Percentiles rank a stretch among this genome's conserved stretches.
These are phyloP conservation scores for Volucella inflata DNA, from an alignment of 2,888 invertebrate species.

Conservation along the genomic window DNA sequence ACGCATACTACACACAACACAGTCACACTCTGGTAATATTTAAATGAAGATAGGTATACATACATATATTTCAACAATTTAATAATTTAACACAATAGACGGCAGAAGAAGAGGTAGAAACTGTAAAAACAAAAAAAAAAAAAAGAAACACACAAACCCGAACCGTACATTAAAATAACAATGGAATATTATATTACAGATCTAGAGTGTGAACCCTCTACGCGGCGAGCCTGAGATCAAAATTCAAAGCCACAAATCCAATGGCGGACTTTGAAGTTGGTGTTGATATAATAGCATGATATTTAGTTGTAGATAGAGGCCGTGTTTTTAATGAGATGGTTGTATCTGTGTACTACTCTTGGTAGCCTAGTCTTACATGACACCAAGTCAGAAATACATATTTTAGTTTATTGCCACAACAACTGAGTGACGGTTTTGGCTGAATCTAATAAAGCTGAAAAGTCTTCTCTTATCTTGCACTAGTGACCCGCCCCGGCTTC, in stretches of 20 bases:
- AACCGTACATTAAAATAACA: slow-evolving; percentile 42
- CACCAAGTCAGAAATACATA: no score
- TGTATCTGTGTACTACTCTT: no score
- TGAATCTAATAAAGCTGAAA: no score
- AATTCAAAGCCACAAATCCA: slow-evolving; percentile 35
- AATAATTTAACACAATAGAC: slow-evolving; percentile 38
- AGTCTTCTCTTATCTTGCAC: no score
- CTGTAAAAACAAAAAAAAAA: not conserved
- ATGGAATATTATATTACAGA: slow-evolving; percentile 32
- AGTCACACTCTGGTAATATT: slow-evolving; percentile 14
- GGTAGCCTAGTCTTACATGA: no score
- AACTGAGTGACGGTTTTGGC: no score
- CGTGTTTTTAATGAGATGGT: no score
- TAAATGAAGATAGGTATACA: slow-evolving; percentile 48
- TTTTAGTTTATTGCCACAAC: no score
- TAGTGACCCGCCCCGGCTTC: no score
- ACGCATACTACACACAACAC: slow-evolving; percentile 10
- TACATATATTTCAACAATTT: slow-evolving; percentile 47
- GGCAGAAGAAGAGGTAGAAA: not conserved
- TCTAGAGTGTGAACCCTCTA: not conserved
- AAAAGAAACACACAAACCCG: not conserved
- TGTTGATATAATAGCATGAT: no score
- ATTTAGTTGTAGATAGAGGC: no score
- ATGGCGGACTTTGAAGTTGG: not conserved
- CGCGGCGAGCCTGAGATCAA: slow-evolving; percentile 13